phyloP scores from a whole-genome alignment of 2,888 invertebrate species.

The Celastrina argiolus region DNA sequence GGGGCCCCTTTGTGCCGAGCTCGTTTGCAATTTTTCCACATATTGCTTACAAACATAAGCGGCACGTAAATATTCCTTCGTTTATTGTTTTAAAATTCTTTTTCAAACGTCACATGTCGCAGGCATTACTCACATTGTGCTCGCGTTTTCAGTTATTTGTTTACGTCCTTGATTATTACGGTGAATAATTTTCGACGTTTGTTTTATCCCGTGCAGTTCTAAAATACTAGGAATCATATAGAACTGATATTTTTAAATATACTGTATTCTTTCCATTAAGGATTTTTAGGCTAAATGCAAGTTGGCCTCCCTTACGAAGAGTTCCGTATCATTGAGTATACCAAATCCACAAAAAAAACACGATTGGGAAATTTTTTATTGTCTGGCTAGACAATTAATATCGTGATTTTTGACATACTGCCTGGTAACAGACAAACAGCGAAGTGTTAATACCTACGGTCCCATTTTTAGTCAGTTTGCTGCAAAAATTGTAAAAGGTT shows the following conservation, averaged over 20 bases:
- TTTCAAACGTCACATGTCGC: slow-evolving; percentile 27
- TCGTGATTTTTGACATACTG: too few species aligned
- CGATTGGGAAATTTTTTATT: too few species aligned
- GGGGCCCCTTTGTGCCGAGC: slow-evolving; percentile 39
- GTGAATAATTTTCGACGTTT: neutral
- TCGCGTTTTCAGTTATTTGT: neutral
- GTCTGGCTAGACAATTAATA: too few species aligned
- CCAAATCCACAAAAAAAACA: too few species aligned
- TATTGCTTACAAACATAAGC: slow-evolving; percentile 61
- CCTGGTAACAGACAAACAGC: too few species aligned
- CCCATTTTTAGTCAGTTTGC: too few species aligned
- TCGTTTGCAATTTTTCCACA: slow-evolving; percentile 58
- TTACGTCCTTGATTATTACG: neutral
- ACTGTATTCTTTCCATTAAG: too few species aligned
- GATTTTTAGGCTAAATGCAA: too few species aligned
- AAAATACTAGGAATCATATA: neutral
- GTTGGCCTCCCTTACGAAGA: too few species aligned
- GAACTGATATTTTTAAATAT: neutral
- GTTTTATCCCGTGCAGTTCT: neutral
- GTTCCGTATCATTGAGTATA: too few species aligned
- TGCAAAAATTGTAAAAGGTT: neutral
- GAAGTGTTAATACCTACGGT: too few species aligned
- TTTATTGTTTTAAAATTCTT: slow-evolving; percentile 47
- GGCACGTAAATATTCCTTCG: slow-evolving; percentile 48
- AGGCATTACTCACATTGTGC: neutral